These are phyloP conservation scores for Emmelina monodactyla DNA, from an alignment of 2,888 invertebrate species.

Conservation along the genomic window DNA sequence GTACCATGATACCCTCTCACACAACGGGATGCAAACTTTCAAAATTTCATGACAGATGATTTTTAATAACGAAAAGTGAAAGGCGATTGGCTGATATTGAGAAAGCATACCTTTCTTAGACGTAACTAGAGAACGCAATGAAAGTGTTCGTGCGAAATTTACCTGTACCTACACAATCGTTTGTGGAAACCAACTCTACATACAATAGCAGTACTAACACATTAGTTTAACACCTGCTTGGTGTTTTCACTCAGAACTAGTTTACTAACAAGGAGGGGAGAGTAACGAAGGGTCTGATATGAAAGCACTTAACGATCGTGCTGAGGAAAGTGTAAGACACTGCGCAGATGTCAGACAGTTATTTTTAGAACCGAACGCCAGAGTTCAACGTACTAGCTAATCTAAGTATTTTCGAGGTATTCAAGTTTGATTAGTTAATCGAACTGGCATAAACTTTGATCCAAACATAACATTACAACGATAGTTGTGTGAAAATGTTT, in stretches of 20 bases:
- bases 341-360: not conserved
- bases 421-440: too few relatives aligned
- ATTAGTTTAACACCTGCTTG: conserved; percentile 13
- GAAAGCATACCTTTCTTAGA: conserved; percentile 42
- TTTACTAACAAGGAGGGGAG: conserved; percentile 1
- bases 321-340: conserved; percentile 1
- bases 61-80: conserved; percentile 59
- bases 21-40: too few relatives aligned
- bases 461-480: too few relatives aligned
- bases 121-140: conserved; percentile 53
- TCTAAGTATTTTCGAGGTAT: conserved; percentile 28
- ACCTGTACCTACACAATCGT: conserved; percentile 25
- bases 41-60: conserved; percentile 36
- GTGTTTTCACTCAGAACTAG: conserved; percentile 7
- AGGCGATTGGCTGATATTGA: conserved; percentile 33
- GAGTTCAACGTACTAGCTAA: conserved; percentile 36
- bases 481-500: too few relatives aligned
- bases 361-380: not conserved
- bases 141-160: conserved; percentile 52
- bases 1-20: too few relatives aligned
- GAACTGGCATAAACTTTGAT: too few relatives aligned
- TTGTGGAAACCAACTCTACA: conserved; percentile 34
- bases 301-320: conserved; percentile 2
- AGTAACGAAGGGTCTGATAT: not conserved
- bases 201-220: conserved; percentile 20